These are phyloP conservation scores for Scalopus aquaticus DNA, from an alignment of 2,113 vertebrate genomes.

Conservation along the genomic window DNA sequence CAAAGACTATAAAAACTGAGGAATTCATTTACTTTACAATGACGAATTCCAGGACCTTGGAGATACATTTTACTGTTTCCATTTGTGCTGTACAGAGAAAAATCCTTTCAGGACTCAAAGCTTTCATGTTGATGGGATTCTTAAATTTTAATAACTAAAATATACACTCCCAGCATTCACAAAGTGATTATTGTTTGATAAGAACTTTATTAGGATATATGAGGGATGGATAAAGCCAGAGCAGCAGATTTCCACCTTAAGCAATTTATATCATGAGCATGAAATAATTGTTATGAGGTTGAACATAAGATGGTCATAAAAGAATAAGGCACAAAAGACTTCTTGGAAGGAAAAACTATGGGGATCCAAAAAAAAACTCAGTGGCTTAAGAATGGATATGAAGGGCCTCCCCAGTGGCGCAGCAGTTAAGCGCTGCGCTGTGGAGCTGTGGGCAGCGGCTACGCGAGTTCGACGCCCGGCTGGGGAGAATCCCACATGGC, in stretches of 20 bases:
- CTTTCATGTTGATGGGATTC: not conserved
- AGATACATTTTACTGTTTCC: not conserved
- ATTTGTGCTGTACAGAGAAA: not conserved
- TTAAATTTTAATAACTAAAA: not conserved
- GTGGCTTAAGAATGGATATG: not conserved
- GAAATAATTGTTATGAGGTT: not conserved
- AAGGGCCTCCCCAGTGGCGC: too few species aligned
- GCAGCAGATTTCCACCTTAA: not conserved
- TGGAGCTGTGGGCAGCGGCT: too few species aligned
- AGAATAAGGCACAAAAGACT: not conserved
- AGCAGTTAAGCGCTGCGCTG: too few species aligned
- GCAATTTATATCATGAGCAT: not conserved
- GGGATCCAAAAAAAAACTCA: not conserved
- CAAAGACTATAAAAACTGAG: not conserved
- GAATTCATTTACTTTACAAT: not conserved
- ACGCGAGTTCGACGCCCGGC: too few species aligned
- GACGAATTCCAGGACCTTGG: slow-evolving; percentile 30
- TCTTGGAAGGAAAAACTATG: not conserved
- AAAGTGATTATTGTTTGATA: not conserved
- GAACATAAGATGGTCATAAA: not conserved
- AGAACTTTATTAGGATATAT: not conserved
- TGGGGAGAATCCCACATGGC: too few species aligned
- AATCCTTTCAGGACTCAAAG: not conserved
- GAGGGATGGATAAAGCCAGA: not conserved
- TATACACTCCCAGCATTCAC: not conserved